Base-by-base conservation (phyloP, 1,140 invertebrate species). In the Camponotus pennsylvanicus region DNA sequence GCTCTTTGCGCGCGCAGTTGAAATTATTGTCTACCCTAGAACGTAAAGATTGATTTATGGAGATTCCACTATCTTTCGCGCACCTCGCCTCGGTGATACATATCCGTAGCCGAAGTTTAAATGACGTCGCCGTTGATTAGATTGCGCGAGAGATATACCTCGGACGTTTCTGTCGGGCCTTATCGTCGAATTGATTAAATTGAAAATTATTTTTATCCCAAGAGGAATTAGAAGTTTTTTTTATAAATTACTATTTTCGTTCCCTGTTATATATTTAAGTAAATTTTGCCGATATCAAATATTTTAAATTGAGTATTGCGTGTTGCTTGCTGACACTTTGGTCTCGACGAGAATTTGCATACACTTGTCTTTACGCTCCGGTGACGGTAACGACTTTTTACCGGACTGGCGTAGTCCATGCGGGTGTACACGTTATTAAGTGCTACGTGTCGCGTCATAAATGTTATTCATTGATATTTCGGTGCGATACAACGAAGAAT, bases 31-130 rank as follows among this genome's bases (percentile, higher is more conserved):
- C 79, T 83, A 83, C 69, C 69, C 42, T n/a, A 15, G 52, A 83
- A 61, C 79, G 79, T 83, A 83, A 83, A 83, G 79, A 83, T 83
- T 83, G 79, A 83, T 83, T 83, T 83, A 83, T 83, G 79, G 79
- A 83, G 79, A 83, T 83, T 75, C 55, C 83, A 82, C 82, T 59
- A 83, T 83, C 79, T 82, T 45, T 37, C 79, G 27, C 79, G 79
- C 69, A 52, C 49, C 15, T 21, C 76, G 71, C 70, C 52, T 27
- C 52, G 49, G 7, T 18, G 18, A 13, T 52, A 32, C 15, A 18
- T 13, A 15, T n/a, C 18, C 27, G 8, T 34, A 32, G 55, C 45
- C 9, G 66, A 21, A 69, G n/a, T 63, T 67, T 32, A 9, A 61
- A 59, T 55, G 15, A 52, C 21, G 40, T 82, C 27, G 9, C 37